A percentile compares a stretch with the other conserved stretches of the same genome.
These are phyloP conservation scores for Tadarida brasiliensis DNA, from an alignment of 2,797 vertebrate genomes.

Conservation along the genomic window DNA sequence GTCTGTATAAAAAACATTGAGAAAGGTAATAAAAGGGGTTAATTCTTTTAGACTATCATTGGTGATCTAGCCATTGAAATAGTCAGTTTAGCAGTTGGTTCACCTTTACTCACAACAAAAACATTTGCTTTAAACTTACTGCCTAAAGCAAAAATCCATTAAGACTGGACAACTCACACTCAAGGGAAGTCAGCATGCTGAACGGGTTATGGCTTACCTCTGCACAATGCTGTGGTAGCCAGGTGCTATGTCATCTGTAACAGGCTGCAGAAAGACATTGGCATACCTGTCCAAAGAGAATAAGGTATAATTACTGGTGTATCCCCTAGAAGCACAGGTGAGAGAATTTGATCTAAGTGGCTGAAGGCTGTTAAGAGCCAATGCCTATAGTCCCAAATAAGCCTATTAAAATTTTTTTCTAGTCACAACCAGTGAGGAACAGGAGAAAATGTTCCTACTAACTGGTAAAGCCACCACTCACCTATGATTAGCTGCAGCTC, in stretches of 20 bases:
- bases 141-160: constrained; percentile 54
- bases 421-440: background rate
- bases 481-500: constrained; percentile 99
- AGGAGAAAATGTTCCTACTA: constrained; percentile 12
- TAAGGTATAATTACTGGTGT: constrained; percentile 50
- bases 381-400: background rate
- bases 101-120: constrained; percentile 28
- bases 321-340: background rate
- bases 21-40: constrained; percentile 27
- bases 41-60: constrained; percentile 38
- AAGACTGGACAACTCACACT: constrained; percentile 12
- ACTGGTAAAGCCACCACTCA: constrained; percentile 79
- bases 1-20: background rate
- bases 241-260: constrained; percentile 98
- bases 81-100: background rate
- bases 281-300: constrained; percentile 92
- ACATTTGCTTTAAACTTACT: constrained; percentile 36
- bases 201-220: constrained; percentile 89
- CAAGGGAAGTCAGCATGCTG: background rate
- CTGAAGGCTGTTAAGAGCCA: constrained; percentile 38
- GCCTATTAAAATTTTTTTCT: background rate
- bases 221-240: constrained; percentile 99
- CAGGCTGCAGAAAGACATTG: constrained; percentile 98
- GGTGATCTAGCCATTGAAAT: background rate
- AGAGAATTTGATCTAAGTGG: constrained; percentile 2